phyloP scores from a whole-genome alignment of 2,797 vertebrate species.

The Lithobates sylvaticus region DNA sequence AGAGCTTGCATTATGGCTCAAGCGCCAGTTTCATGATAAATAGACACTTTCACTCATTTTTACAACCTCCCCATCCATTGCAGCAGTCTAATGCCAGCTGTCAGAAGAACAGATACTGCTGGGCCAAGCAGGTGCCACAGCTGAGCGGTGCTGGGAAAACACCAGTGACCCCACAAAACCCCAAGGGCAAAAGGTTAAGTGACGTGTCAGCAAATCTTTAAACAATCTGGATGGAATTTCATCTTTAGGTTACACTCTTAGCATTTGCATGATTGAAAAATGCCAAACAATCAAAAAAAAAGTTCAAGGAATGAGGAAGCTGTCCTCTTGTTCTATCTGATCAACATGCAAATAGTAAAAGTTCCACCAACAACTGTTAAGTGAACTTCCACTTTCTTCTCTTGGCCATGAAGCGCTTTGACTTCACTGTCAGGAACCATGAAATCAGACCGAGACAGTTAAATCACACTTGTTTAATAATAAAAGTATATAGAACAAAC shows the following conservation, averaged over 20 bases:
- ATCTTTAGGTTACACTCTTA: not conserved
- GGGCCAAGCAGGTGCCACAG: not conserved
- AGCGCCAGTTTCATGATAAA: too few species aligned
- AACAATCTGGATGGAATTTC: conserved; percentile 2
- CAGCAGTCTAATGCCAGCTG: not conserved
- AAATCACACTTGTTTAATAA: too few species aligned
- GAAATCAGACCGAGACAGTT: too few species aligned
- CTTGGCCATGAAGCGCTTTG: too few species aligned
- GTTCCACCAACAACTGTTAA: not conserved
- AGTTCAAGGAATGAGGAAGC: not conserved
- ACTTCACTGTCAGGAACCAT: too few species aligned
- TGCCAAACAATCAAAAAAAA: not conserved
- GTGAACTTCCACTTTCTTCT: too few species aligned
- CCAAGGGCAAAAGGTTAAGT: conserved; percentile 48
- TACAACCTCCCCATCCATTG: not conserved
- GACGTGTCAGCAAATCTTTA: not conserved
- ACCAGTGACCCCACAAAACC: conserved; percentile 6
- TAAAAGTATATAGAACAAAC: too few species aligned
- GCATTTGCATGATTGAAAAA: not conserved
- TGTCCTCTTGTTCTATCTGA: not conserved
- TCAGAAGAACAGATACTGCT: not conserved
- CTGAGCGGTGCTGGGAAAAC: not conserved
- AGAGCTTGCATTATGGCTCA: too few species aligned
- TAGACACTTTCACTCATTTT: not conserved
- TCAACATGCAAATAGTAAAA: too few species aligned